These are phyloP conservation scores for Uria aalge DNA, from an alignment of 2,113 vertebrate genomes.

Conservation along the genomic window DNA sequence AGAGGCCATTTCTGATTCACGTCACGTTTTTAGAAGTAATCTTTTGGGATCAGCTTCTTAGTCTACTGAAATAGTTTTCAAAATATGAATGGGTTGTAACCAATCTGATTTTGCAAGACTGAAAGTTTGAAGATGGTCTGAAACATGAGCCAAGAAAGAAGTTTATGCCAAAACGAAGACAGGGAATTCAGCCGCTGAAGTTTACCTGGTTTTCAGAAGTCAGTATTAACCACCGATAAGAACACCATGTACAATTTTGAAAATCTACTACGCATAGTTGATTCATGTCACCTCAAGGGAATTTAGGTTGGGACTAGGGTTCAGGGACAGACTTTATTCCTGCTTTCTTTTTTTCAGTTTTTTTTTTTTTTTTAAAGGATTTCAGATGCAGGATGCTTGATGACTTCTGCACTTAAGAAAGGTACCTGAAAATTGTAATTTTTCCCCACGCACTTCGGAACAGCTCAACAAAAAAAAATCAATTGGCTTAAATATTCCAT, in stretches of 20 bases:
- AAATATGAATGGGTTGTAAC: background rate
- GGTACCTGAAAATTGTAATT: background rate
- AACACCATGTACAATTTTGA: background rate
- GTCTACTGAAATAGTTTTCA: background rate
- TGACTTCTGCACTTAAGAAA: background rate
- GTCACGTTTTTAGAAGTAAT: background rate
- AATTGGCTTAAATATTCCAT: background rate
- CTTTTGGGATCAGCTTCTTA: background rate
- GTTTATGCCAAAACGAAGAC: background rate
- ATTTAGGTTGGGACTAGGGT: background rate
- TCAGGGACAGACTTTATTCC: background rate
- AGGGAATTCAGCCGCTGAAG: background rate
- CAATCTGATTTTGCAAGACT: background rate
- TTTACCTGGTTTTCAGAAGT: background rate
- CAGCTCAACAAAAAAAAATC: background rate
- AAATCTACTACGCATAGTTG: background rate
- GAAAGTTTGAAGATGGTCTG: background rate
- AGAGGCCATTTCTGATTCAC: background rate
- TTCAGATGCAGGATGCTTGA: background rate
- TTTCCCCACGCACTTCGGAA: background rate
- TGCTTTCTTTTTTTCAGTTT: background rate
- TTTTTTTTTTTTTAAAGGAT: background rate
- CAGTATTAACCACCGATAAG: background rate
- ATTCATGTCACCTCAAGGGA: background rate
- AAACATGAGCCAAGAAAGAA: background rate